phyloP scores from a whole-genome alignment of 2,888 invertebrate genomes.

The Penaeus monodon region DNA sequence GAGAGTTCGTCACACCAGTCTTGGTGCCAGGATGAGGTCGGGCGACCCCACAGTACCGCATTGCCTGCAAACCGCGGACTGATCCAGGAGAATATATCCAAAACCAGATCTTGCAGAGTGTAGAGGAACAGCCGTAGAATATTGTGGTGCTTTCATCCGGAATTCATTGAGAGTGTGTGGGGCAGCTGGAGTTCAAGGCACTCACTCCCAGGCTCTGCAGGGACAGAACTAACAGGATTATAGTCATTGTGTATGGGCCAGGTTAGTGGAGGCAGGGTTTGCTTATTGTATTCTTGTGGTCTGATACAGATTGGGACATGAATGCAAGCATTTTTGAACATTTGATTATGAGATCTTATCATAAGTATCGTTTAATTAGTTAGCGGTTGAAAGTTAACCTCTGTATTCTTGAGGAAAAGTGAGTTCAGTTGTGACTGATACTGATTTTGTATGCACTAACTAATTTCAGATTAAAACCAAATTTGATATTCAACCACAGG shows the following conservation, averaged over 20 bases:
- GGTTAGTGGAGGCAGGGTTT: constrained; percentile 71
- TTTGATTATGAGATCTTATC: no score
- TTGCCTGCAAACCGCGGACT: constrained; percentile 83
- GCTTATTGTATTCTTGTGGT: neutral
- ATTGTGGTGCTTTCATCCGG: constrained; percentile 79
- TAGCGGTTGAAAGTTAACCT: no score
- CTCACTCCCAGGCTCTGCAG: constrained; percentile 79
- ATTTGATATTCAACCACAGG: no score
- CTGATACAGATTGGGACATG: neutral
- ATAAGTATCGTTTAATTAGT: no score
- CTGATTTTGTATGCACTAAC: no score
- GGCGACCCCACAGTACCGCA: constrained; percentile 77
- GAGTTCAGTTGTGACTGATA: no score
- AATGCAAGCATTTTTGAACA: neutral
- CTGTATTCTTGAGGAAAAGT: no score
- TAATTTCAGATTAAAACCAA: no score
- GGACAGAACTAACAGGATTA: constrained; percentile 80
- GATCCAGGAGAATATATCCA: constrained; percentile 82
- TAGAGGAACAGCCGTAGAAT: constrained; percentile 78
- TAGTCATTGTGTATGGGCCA: constrained; percentile 83
- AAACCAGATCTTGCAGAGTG: constrained; percentile 79
- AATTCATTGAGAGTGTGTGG: constrained; percentile 83
- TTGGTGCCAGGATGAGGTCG: constrained; percentile 78
- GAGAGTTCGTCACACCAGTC: constrained; percentile 77
- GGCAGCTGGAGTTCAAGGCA: constrained; percentile 82